Percentiles rank a stretch among this genome's conserved stretches.
Conservation (phyloP, 2,797 vertebrate species). For the Lagodon rhomboides region DNA sequence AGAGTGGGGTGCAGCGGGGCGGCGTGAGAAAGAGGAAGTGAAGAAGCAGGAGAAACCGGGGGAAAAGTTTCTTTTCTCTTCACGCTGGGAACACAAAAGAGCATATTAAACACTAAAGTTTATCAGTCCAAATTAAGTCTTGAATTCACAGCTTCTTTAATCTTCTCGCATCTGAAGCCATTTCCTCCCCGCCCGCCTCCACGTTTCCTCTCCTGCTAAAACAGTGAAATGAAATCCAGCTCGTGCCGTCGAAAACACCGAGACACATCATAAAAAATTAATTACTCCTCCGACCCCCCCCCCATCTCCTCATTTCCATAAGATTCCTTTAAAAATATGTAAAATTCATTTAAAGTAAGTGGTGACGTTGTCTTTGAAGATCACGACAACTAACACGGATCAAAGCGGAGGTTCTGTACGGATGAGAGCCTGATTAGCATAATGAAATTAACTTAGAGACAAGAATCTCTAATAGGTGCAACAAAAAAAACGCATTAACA, state of each 20-base stretch:
- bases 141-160: constrained; percentile 96
- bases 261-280: constrained; percentile 99
- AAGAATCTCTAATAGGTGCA: constrained; percentile 99
- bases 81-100: constrained; percentile 95
- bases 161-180: constrained; percentile 94
- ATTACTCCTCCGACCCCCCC: constrained; percentile 87
- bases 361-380: constrained; percentile 99
- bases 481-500: constrained; percentile 95
- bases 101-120: constrained; percentile 98
- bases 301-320: constrained; percentile 95
- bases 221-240: constrained; percentile 94
- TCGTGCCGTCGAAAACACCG: constrained; percentile 93
- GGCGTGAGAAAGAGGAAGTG: constrained; percentile 63
- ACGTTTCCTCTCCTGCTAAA: constrained; percentile 92
- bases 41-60: background rate
- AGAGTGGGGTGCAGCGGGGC: constrained; percentile 86
- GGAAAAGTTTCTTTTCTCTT: constrained; percentile 75
- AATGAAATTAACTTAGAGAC: constrained; percentile 99
- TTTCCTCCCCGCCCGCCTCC: constrained; percentile 63
- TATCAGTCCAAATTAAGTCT: constrained; percentile 98
- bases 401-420: constrained; percentile 98
- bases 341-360: constrained; percentile 99
- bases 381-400: constrained; percentile 99
- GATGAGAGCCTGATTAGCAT: constrained; percentile 99
- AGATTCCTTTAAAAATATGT: constrained; percentile 98